Base-by-base conservation (phyloP, 1,140 invertebrate genomes). In the Mactra quadrangularis region DNA sequence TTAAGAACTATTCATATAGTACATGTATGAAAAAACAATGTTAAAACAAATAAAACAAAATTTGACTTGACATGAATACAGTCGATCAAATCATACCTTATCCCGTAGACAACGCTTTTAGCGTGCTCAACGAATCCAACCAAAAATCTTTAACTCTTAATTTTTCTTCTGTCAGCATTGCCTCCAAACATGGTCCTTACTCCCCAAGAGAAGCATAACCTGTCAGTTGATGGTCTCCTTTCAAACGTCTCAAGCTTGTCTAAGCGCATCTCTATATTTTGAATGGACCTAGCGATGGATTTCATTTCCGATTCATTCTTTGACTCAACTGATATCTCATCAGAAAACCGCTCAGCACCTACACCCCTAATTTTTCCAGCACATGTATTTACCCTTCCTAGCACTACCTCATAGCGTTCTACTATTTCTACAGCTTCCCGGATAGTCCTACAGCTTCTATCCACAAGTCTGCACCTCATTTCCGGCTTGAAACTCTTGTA, bases 301-400 rank as follows among this genome's bases (percentile, higher is more conserved):
- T 47, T 47, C 3, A 68, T 45, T 7, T 68, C 38, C 17, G 4
- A 11, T 1, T 29, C 38, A 47, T 47, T n/a, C 38, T 27, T 45
- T 1, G 15, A 45, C 7, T 47, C 64, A 47, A 13, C n/a, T 27
- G 38, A 35, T 50, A 45, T 68, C 11, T 6, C 64, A 22, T 25
- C 35, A 2, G 6, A 13, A n/a, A 15, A 68, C 64, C 27, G 4
- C n/a, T 68, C 64, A 6, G 22, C 9, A 3, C 29, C 13, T 29
- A 68, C 64, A 87, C 94, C 93, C 0, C 94, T 82, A 76, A 90
- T 93, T 77, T 82, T 79, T 27, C 88, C 27, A 0, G 75, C 47
- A 22, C 55, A 62, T 31, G 77, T 83, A 50, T 76, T 55, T 22
- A 81, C 66, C 38, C 89, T 89, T n/a, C 55, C 31, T 6, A 59